A percentile compares a stretch with the other conserved stretches of the same genome.
Evolutionary conservation across 2,797 vertebrate species (phyloP).

Genomic region (Pygocentrus nattereri): DNA sequence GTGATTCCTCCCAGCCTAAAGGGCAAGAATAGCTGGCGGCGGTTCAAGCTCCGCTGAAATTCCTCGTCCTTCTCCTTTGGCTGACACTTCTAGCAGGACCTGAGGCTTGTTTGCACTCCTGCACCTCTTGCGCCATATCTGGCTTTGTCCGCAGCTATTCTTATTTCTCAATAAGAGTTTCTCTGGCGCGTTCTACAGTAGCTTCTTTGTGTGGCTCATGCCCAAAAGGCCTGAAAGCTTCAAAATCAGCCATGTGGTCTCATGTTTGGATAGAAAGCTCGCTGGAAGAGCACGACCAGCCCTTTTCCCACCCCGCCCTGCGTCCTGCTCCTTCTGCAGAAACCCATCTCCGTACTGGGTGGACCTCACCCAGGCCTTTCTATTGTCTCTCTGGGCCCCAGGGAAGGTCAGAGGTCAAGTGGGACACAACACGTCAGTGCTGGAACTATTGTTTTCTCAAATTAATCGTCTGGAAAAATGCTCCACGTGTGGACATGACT

Average conservation of each 20-base stretch:
- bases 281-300: constrained; percentile 63
- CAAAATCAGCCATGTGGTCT: constrained; percentile 56
- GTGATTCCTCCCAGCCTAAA: constrained; percentile 35
- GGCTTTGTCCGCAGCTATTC: constrained; percentile 14
- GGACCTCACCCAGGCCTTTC: constrained; percentile 66
- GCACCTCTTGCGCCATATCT: constrained; percentile 23
- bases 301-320: constrained; percentile 72
- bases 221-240: constrained; percentile 55
- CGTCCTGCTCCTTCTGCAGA: constrained; percentile 59
- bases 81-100: constrained; percentile 30
- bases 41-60: constrained; percentile 51
- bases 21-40: constrained; percentile 38
- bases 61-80: constrained; percentile 47
- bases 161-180: constrained; percentile 36
- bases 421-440: constrained; percentile 63
- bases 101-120: constrained; percentile 20
- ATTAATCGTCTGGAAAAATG: constrained; percentile 55
- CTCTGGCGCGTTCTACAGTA: constrained; percentile 44
- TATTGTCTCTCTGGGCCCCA: constrained; percentile 65
- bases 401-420: constrained; percentile 66
- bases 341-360: constrained; percentile 32
- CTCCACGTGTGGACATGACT: constrained; percentile 64
- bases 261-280: constrained; percentile 60
- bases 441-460: constrained; percentile 62
- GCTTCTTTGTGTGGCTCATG: constrained; percentile 53